phyloP scores from a whole-genome alignment of 2,888 invertebrate genomes.

The Athalia cordata region DNA sequence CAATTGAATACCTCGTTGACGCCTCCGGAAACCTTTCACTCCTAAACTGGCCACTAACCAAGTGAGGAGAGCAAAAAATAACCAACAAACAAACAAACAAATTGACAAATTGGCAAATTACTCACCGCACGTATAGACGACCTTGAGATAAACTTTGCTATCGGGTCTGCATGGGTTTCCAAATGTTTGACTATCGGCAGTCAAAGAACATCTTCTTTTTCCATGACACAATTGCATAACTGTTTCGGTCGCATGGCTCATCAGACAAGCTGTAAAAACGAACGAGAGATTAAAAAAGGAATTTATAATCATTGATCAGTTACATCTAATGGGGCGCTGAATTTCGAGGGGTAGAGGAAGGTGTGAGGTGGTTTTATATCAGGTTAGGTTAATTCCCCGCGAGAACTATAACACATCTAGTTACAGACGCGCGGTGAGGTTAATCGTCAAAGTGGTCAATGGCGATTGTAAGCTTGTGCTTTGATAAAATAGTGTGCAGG shows the following conservation, averaged over 20 bases:
- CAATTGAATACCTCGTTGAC: neutral
- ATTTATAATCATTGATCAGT: neutral
- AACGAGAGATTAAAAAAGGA: slow-evolving; percentile 45
- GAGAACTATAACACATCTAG: no score
- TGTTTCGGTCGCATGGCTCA: slow-evolving; percentile 92
- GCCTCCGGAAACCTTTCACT: neutral
- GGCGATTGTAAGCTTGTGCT: no score
- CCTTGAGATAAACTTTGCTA: slow-evolving; percentile 89
- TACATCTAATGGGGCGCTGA: no score
- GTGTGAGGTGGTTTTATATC: no score
- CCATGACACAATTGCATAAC: slow-evolving; percentile 92
- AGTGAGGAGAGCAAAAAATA: neutral
- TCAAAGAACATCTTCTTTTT: slow-evolving; percentile 85
- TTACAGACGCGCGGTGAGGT: no score
- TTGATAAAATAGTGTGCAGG: no score
- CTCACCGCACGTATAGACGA: slow-evolving; percentile 92
- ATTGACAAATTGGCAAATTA: slow-evolving; percentile 55
- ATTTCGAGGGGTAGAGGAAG: no score
- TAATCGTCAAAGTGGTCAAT: no score
- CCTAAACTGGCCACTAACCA: neutral
- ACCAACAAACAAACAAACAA: no score
- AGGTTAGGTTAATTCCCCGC: no score
- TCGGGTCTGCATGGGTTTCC: slow-evolving; percentile 88
- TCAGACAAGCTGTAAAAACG: slow-evolving; percentile 84
- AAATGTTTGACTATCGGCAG: slow-evolving; percentile 88